Conservation (phyloP, 2,113 vertebrate genomes). For the Scomber japonicus region DNA sequence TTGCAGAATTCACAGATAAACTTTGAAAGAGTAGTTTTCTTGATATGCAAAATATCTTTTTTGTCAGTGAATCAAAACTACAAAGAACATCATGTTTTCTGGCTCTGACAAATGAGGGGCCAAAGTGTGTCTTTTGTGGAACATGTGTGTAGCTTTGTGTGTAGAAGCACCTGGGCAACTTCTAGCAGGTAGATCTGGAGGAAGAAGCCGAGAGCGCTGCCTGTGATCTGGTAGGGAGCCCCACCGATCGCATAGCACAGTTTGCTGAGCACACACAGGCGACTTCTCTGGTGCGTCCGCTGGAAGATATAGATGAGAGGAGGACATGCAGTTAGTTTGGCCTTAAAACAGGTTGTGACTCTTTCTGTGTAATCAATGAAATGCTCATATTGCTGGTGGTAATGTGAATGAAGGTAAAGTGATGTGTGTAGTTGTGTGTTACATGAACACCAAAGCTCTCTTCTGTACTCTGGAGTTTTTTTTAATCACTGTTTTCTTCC, state of each 20-base stretch:
- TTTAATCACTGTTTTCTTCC: not conserved
- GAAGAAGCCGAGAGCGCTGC: conserved; percentile 93
- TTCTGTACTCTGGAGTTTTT: not conserved
- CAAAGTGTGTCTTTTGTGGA: not conserved
- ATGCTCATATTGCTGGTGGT: not conserved
- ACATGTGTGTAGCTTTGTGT: not conserved
- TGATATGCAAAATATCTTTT: not conserved
- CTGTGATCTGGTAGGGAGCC: conserved; percentile 95
- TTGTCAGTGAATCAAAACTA: not conserved
- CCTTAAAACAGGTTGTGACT: not conserved
- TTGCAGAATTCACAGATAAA: not conserved
- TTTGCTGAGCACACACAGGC: conserved; percentile 90
- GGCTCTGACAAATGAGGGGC: not conserved
- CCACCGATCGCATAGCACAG: conserved; percentile 94
- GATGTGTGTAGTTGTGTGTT: not conserved
- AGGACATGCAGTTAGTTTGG: not conserved
- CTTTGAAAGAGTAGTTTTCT: not conserved
- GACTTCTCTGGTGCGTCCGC: conserved; percentile 66
- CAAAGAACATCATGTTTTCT: not conserved
- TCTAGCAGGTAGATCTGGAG: conserved; percentile 95
- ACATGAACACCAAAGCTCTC: not conserved
- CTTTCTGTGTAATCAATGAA: not conserved
- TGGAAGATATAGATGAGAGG: conserved; percentile 31
- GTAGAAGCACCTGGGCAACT: conserved; percentile 89
- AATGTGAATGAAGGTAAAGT: not conserved